Base-by-base conservation (phyloP, 2,888 invertebrate genomes). In the Cephus runcator region DNA sequence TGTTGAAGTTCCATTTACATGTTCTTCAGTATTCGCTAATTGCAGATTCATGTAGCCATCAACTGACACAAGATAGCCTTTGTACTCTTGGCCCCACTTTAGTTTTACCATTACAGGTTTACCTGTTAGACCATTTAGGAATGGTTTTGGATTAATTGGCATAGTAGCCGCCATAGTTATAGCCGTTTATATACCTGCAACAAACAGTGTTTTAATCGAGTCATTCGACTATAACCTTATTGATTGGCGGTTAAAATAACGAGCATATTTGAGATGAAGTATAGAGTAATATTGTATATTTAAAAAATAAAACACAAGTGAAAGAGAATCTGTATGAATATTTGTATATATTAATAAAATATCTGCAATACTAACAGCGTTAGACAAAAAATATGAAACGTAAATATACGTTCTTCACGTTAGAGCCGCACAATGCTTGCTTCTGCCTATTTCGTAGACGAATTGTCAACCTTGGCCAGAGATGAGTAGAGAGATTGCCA, bases 71-170 rank as follows among this genome's bases (percentile, higher is more conserved):
- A 99, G 93, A 86, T 98, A 97, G 23, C 99, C 99, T 94, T 98
- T 98, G 92, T 99, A 99, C 92, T 99, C 99, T 92, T 99, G 99
- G 40, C 99, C 99, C 99, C 99, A 99, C 92, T 99, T 99, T 81
- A 99, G 93, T 92, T 99, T 99, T 3, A 99, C 98, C 92, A 99
- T 95, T 69, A 99, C 98, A 71, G 98, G 96, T 93, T 99, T 99
- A 30, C 99, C 99, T 1, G 99, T 99, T 75, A 99, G 94, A 89
- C 97, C 97, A 93, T 99, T 99, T 77, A 99, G 93, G 92, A 99
- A 99, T 81, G 99, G 99, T 94, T 99, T 99, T 6, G 99, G 99
- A 93, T 99, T 99, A 90, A 99, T 96, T 85, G 98, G 98, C 96
- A 98, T 97, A 92, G 96, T 95, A 91, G 96, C 94, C 90, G 96